phyloP scores from a whole-genome alignment of 2,797 vertebrate genomes.

The Crossoptilon crossoptilon region DNA sequence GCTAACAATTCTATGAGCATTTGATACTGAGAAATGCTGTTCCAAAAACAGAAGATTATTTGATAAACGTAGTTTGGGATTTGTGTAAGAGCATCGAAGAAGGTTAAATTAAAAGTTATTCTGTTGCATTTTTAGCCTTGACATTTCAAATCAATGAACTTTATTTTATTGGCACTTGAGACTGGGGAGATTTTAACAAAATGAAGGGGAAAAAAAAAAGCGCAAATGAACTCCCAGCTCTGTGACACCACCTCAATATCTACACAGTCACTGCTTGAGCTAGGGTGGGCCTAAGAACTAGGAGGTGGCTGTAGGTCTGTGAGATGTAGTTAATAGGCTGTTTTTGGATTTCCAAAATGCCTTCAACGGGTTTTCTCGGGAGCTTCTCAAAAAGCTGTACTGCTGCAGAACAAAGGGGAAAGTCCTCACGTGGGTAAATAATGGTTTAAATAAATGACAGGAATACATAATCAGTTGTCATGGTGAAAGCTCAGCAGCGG shows the following conservation, averaged over 20 bases:
- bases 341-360: not conserved
- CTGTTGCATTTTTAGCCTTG: not conserved
- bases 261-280: not conserved
- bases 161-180: not conserved
- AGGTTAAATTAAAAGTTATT: not conserved
- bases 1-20: too few species aligned
- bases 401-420: not conserved
- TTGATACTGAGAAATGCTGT: not conserved
- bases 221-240: not conserved
- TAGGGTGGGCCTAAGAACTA: not conserved
- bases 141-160: not conserved
- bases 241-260: not conserved
- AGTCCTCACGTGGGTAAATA: not conserved
- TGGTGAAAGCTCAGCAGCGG: not conserved
- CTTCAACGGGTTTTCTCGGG: not conserved
- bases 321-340: not conserved
- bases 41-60: not conserved
- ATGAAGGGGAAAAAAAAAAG: not conserved
- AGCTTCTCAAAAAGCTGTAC: not conserved
- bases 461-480: not conserved
- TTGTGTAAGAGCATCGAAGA: not conserved
- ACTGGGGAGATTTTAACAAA: not conserved
- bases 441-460: not conserved
- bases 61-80: not conserved
- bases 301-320: not conserved